Evolutionary conservation across 2,113 vertebrate species (phyloP), one percentile per base, ranked within the genome.

Genomic region (Psilopsiagon aymara): DNA sequence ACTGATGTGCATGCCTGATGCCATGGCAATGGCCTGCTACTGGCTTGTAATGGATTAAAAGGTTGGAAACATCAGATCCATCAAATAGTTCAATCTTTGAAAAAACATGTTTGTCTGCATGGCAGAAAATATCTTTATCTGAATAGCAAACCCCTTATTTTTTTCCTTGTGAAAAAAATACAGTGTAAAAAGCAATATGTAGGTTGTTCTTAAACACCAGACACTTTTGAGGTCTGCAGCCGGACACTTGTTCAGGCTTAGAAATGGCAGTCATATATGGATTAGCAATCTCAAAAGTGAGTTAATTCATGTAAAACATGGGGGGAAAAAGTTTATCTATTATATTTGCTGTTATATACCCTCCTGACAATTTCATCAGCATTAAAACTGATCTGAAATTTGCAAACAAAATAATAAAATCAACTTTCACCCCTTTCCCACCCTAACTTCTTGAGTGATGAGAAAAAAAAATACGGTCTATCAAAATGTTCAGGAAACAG

Each of bases 341-440:
- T 81, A 4, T 39, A 37, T 76, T 60, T 73, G 4, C 5, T 87
- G 14, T 35, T 64, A 47, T 33, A 37, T 9, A 4, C 6, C 82
- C 33, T 73, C 14, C 4, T 64, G 29, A 59, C n/a, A 89, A 92
- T 66, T 82, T 35, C 18, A 74, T 66, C 25, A 67, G 6, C 25
- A 68, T 62, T 73, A 73, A 62, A 66, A 21, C 9, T 49, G 10
- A 9, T n/a, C 16, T 59, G 82, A 80, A 75, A 74, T 91, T 91
- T 47, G 31, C 28, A 91, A 51, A 68, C 7, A 18, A 82, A 76
- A 44, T 28, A 25, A 28, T 47, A 20, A 3, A 43, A 43, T 46
- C 19, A 69, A 17, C 4, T 43, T 7, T 24, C 17, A 5, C 7
- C 3, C 1, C 0, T 3, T 70, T 46, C 7, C n/a, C 13, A 31